Evolutionary conservation across 2,797 vertebrate genomes (phyloP).

Genomic region (Brachyalestes nurse): DNA sequence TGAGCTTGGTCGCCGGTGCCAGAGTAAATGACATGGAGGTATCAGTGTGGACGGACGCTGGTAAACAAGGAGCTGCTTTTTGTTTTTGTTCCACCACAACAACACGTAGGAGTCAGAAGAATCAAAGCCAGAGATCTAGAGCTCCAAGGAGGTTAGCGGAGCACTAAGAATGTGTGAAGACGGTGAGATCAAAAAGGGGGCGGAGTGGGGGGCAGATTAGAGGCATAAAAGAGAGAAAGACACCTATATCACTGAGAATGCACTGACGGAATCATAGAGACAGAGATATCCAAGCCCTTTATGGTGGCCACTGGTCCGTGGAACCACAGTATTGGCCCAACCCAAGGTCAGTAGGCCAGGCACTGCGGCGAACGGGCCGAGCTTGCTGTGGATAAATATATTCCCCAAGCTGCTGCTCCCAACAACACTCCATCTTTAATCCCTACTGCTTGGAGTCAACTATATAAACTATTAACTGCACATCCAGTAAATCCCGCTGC

Average conservation of each 20-base stretch:
- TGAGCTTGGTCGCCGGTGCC: constrained; percentile 70
- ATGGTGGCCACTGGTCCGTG: constrained; percentile 43
- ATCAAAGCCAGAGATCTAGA: constrained; percentile 39
- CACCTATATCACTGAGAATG: constrained; percentile 30
- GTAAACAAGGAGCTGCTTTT: constrained; percentile 17
- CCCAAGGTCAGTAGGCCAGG: constrained; percentile 55
- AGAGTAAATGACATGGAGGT: constrained; percentile 58
- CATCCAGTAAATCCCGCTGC: constrained; percentile 77
- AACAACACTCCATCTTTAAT: constrained; percentile 75
- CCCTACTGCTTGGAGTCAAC: constrained; percentile 74
- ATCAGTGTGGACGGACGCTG: constrained; percentile 31
- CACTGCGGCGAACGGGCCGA: constrained; percentile 40
- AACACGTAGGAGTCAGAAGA: constrained; percentile 38
- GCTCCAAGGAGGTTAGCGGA: constrained; percentile 32
- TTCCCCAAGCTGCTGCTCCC: constrained; percentile 58
- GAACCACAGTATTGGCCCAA: constrained; percentile 38
- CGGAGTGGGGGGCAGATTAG: background rate
- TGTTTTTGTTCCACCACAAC: constrained; percentile 29
- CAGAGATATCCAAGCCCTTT: constrained; percentile 25
- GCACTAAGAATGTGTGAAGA: constrained; percentile 12
- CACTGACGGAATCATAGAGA: constrained; percentile 14
- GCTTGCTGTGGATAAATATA: constrained; percentile 59
- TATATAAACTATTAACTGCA: constrained; percentile 82
- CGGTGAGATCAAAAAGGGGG: constrained; percentile 20
- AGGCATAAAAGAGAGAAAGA: background rate